Evolutionary conservation across 37 sponge, comb jelly and placozoan genomes (phyloP).

Genomic region (Ianthella basta): DNA sequence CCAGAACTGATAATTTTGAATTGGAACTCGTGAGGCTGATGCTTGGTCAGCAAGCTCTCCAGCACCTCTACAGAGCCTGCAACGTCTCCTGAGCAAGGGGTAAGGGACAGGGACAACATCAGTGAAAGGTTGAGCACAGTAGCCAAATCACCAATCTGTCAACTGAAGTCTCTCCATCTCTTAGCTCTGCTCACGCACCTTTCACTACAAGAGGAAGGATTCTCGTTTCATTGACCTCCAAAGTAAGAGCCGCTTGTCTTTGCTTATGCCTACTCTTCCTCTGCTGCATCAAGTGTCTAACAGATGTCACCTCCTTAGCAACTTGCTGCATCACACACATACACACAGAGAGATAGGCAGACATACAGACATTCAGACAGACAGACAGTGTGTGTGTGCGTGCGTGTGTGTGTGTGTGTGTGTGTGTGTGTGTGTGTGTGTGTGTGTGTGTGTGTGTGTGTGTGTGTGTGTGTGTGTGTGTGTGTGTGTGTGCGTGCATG

Average conservation of each 20-base stretch:
- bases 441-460: no score
- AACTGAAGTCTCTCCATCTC: neutral
- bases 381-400: neutral
- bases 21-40: constrained; percentile 51
- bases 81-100: constrained; percentile 60
- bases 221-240: neutral
- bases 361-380: no score
- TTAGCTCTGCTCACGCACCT: neutral
- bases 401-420: no score
- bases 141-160: neutral
- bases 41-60: constrained; percentile 19
- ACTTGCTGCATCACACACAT: neutral
- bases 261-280: neutral
- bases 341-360: neutral
- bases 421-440: no score
- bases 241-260: neutral
- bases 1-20: constrained; percentile 70
- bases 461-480: no score
- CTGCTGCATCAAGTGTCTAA: neutral
- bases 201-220: constrained; percentile 6
- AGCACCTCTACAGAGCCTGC: constrained; percentile 76
- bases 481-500: neutral
- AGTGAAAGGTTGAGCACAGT: neutral
- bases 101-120: neutral
- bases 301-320: no score